Conservation (phyloP, 2,113 vertebrate species). For the Geococcyx californianus region DNA sequence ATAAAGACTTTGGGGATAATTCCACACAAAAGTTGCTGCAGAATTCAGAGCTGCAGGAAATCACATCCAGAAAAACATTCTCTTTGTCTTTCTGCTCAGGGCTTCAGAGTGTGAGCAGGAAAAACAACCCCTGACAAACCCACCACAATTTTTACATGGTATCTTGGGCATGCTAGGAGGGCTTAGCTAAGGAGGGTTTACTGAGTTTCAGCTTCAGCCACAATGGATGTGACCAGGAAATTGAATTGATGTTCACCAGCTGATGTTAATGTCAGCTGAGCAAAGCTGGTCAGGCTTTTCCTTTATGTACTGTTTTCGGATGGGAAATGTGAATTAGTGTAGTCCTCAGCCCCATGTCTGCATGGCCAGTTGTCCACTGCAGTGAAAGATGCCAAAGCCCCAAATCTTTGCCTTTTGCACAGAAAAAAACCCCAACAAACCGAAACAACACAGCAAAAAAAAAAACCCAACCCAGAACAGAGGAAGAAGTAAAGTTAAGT, state of each 20-base stretch:
- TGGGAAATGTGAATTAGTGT: neutral
- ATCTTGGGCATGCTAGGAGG: neutral
- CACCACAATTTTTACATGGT: rapidly evolving
- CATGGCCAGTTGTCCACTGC: rapidly evolving
- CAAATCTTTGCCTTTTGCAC: neutral
- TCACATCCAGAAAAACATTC: neutral
- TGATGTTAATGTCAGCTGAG: neutral
- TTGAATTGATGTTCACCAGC: neutral
- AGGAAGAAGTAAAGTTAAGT: neutral
- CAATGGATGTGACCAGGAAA: neutral
- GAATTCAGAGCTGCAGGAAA: neutral
- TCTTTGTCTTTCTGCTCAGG: neutral
- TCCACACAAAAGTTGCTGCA: neutral
- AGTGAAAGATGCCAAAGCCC: neutral
- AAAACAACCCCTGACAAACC: neutral
- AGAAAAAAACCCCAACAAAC: neutral
- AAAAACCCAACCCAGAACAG: neutral
- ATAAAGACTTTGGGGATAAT: neutral
- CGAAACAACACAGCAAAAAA: neutral
- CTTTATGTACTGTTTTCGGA: neutral
- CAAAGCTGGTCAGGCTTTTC: neutral
- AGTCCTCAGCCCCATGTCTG: neutral
- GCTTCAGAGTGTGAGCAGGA: neutral
- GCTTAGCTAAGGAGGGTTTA: rapidly evolving
- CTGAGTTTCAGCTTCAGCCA: neutral